These are phyloP conservation scores for Eptatretus atami DNA, from an alignment of 2,797 vertebrate genomes.

Conservation along the genomic window DNA sequence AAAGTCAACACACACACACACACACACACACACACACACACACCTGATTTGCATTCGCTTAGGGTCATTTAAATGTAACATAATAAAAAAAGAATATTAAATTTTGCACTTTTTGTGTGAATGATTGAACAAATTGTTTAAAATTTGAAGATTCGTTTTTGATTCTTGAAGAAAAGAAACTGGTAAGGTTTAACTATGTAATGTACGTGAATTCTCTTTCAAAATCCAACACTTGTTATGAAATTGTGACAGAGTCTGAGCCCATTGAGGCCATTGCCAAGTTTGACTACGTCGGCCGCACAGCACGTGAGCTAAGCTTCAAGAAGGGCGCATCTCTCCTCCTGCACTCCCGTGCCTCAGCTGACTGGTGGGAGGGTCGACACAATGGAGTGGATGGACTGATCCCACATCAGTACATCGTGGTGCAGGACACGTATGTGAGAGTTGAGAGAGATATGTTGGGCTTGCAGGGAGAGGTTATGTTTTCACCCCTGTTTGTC, in stretches of 20 bases:
- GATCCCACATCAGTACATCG: slow-evolving; percentile 96
- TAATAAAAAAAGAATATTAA: too few relatives aligned
- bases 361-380: slow-evolving; percentile 95
- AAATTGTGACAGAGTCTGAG: slow-evolving; percentile 36
- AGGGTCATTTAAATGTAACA: too few relatives aligned
- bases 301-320: slow-evolving; percentile 65
- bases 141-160: too few relatives aligned
- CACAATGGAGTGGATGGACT: slow-evolving; percentile 86
- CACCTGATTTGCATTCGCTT: too few relatives aligned
- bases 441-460: neutral
- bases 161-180: too few relatives aligned
- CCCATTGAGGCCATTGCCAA: slow-evolving; percentile 94
- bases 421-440: slow-evolving; percentile 93
- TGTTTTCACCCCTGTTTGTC: too few relatives aligned
- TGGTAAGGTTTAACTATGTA: too few relatives aligned
- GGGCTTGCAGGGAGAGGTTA: too few relatives aligned
- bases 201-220: neutral
- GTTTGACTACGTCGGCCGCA: slow-evolving; percentile 72
- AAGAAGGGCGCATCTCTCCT: slow-evolving; percentile 86
- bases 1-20: too few relatives aligned
- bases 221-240: neutral
- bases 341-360: slow-evolving; percentile 59
- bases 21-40: too few relatives aligned
- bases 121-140: too few relatives aligned
- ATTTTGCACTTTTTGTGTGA: too few relatives aligned